These are phyloP conservation scores for Barypeithes pellucidus DNA, from an alignment of 2,888 invertebrate genomes.

Conservation along the genomic window DNA sequence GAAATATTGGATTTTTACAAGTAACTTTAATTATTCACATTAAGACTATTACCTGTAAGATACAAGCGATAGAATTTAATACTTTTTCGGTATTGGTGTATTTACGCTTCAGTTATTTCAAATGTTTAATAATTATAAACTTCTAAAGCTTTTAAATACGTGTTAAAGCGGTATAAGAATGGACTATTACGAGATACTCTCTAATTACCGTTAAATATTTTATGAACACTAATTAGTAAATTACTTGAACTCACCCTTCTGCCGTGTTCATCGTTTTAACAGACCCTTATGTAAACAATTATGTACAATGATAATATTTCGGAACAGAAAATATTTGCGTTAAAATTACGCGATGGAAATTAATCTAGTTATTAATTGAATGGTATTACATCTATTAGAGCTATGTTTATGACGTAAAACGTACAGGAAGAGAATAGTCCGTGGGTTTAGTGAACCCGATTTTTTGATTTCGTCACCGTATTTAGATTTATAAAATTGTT, in stretches of 20 bases:
- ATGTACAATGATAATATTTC: slow-evolving; percentile 26
- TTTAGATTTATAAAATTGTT: no score
- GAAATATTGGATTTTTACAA: no score
- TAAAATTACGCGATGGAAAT: slow-evolving; percentile 20
- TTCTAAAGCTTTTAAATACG: slow-evolving; percentile 9
- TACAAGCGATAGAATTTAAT: no score
- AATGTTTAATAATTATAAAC: slow-evolving; percentile 4
- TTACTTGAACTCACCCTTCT: slow-evolving; percentile 33
- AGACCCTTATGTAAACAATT: slow-evolving; percentile 27
- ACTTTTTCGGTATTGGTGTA: no score
- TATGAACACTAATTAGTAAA: slow-evolving; percentile 41
- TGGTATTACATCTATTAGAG: slow-evolving; percentile 1
- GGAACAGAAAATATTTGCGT: slow-evolving; percentile 25
- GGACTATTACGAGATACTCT: slow-evolving; percentile 30
- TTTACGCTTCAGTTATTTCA: background rate
- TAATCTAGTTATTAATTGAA: slow-evolving; percentile 21
- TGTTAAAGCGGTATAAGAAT: slow-evolving; percentile 15
- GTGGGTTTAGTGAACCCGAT: no score
- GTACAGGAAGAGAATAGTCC: background rate
- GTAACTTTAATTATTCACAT: no score
- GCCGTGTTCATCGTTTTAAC: slow-evolving; percentile 27
- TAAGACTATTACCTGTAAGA: no score
- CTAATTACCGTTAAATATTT: slow-evolving; percentile 42
- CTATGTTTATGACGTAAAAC: background rate
- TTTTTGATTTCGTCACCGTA: no score